These are phyloP conservation scores for Hydriomena furcata DNA, from an alignment of 2,888 invertebrate genomes.

Conservation along the genomic window DNA sequence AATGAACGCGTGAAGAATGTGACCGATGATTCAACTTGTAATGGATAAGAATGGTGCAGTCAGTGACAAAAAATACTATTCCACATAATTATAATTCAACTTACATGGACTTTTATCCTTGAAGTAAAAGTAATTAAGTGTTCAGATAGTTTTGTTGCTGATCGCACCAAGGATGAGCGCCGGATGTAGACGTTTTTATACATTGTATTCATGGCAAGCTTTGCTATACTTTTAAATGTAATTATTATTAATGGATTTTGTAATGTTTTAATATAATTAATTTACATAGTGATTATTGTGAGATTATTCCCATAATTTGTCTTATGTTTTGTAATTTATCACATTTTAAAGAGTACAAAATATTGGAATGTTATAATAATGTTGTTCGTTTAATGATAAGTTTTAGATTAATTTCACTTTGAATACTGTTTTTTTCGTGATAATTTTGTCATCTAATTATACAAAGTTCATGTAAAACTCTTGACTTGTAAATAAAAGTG, in stretches of 20 bases:
- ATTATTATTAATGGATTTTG: slow-evolving; percentile 76
- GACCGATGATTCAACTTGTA: slow-evolving; percentile 12
- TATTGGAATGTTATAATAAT: slow-evolving; percentile 83
- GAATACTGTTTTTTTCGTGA: slow-evolving; percentile 70
- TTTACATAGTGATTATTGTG: slow-evolving; percentile 80
- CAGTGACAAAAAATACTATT: slow-evolving; percentile 31
- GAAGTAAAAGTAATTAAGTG: slow-evolving; percentile 23
- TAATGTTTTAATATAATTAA: slow-evolving; percentile 80
- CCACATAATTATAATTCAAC: slow-evolving; percentile 20
- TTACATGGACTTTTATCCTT: neutral
- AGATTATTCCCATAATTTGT: slow-evolving; percentile 68
- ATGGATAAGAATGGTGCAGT: slow-evolving; percentile 16
- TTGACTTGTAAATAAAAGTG: slow-evolving; percentile 79
- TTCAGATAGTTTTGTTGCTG: slow-evolving; percentile 37
- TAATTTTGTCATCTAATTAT: slow-evolving; percentile 77
- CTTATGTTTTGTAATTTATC: slow-evolving; percentile 81
- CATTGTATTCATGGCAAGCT: slow-evolving; percentile 66
- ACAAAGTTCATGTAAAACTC: slow-evolving; percentile 73
- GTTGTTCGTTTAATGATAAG: slow-evolving; percentile 78
- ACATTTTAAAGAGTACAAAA: slow-evolving; percentile 82
- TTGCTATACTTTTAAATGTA: slow-evolving; percentile 78
- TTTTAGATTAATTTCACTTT: slow-evolving; percentile 80
- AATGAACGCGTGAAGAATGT: slow-evolving; percentile 18
- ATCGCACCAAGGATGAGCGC: slow-evolving; percentile 38
- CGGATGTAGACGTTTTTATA: slow-evolving; percentile 61